phyloP scores from a whole-genome alignment of 2,113 vertebrate genomes.

The Carassius gibelio region DNA sequence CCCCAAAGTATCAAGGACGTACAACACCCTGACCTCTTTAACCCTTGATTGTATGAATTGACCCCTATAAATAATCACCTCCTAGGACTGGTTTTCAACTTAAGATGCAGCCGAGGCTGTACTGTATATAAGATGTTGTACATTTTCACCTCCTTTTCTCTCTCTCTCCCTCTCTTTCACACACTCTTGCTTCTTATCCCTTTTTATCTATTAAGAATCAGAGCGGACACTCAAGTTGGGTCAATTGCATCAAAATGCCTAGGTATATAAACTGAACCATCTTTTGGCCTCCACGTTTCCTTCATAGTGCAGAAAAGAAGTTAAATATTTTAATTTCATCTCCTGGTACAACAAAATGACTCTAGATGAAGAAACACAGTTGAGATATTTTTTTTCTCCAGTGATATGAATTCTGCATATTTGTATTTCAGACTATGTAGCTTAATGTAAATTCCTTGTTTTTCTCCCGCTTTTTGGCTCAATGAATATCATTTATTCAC shows the following conservation, averaged over 20 bases:
- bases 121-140: slow-evolving; percentile 99
- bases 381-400: slow-evolving; percentile 92
- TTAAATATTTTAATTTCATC: slow-evolving; percentile 86
- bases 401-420: slow-evolving; percentile 99
- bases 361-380: slow-evolving; percentile 96
- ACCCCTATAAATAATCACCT: slow-evolving; percentile 93
- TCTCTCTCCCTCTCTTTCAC: slow-evolving; percentile 85
- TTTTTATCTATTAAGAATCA: slow-evolving; percentile 74
- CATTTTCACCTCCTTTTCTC: slow-evolving; percentile 94
- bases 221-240: slow-evolving; percentile 69
- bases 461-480: slow-evolving; percentile 98
- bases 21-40: slow-evolving; percentile 99
- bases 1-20: slow-evolving; percentile 99
- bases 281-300: slow-evolving; percentile 77
- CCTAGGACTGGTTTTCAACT: slow-evolving; percentile 99
- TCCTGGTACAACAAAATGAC: slow-evolving; percentile 87
- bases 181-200: slow-evolving; percentile 73
- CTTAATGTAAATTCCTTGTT: slow-evolving; percentile 99
- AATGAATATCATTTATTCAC: slow-evolving; percentile 99
- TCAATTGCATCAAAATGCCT: slow-evolving; percentile 66
- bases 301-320: slow-evolving; percentile 75
- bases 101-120: slow-evolving; percentile 94
- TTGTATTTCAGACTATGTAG: slow-evolving; percentile 99
- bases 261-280: slow-evolving; percentile 65
- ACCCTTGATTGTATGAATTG: slow-evolving; percentile 99